Evolutionary conservation across 2,888 invertebrate species (phyloP), one percentile per base, ranked within the genome.

Genomic region (Ectropis crepuscularia): DNA sequence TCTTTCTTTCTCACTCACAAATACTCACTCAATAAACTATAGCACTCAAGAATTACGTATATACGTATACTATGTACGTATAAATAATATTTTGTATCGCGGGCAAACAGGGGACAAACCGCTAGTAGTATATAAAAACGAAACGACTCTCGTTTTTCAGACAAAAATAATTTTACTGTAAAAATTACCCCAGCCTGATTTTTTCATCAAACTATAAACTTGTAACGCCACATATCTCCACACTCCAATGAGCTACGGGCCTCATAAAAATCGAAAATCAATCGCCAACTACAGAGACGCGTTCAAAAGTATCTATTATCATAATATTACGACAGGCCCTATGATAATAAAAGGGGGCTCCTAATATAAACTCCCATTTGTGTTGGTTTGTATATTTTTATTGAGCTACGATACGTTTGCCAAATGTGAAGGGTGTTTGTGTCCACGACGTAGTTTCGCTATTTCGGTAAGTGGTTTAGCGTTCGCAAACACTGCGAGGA

Each of bases 301-400:
- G 80, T 76, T 78, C 74, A 75, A 65, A 81, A 81, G 81, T 75
- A 72, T 70, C 83, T 71, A 82, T 83, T 83, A 81, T 75, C 81
- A 81, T 83, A 83, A 83, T 82, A 81, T 74, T 80, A 83, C 82
- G 78, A 82, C 80, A 47, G 72, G 68, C 77, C 82, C 47, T 16
- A 51, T 60, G 41, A 59, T 63, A 63, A 55, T 46, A 64, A 16
- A 1, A 12, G 39, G 16, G 10, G 16, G 10, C 41, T 42, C 41
- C 12, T 58, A 51, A 51, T 51, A 42, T 51, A 51, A 16, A n/a
- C 28, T 58, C 49, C 50, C 67, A 63, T 69, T 67, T 63, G 62
- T 66, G 64, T 64, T 53, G 37, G 43, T 63, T 43, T 61, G 64
- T 71, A 61, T 71, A 71, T 71, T 71, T 69, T 69, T 71, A 71